Base-by-base conservation (phyloP, 2,888 invertebrate genomes). In the Hyles lineata region DNA sequence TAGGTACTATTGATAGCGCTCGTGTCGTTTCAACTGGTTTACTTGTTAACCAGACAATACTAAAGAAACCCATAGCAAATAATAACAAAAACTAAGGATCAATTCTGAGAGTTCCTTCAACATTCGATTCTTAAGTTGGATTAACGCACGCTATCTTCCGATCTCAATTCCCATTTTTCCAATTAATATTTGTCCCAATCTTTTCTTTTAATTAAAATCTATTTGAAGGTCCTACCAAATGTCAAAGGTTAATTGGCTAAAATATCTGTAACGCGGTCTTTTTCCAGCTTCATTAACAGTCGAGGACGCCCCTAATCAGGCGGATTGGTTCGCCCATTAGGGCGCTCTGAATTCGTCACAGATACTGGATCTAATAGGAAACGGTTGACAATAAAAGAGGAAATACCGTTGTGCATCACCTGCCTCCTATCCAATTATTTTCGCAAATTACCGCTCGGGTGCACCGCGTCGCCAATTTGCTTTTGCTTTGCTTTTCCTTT, bases 321-420 rank as follows among this genome's bases (percentile, higher is more conserved):
- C 77, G 76, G 72, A 63, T 59, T 62, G 70, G n/a, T 77, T 77
- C 77, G 75, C 78, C 75, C 79, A 80, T 79, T 77, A 79, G 81
- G 79, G 78, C 70, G 78, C 76, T 83, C 87, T 82, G 83, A 82
- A 87, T 88, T 87, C 84, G 88, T 87, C 87, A 89, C 83, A 85
- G 87, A 82, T 81, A 82, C 78, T 76, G 80, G 80, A 77, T 83
- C 79, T 89, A 86, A 89, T 87, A 84, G 88, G 83, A 89, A 88
- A 84, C 80, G 83, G 83, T 86, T 86, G 82, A 90, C 89, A 91
- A 90, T 91, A 86, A 78, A 90, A 85, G 79, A 86, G 91, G 90
- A 90, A 91, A 85, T 90, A 89, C 90, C 89, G 88, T 83, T 82
- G 82, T 81, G 82, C 85, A 80, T 82, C 86, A 84, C 82, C 87